Evolutionary conservation across 2,888 invertebrate genomes (phyloP).

Genomic region (Mesopsocus fuscifrons): DNA sequence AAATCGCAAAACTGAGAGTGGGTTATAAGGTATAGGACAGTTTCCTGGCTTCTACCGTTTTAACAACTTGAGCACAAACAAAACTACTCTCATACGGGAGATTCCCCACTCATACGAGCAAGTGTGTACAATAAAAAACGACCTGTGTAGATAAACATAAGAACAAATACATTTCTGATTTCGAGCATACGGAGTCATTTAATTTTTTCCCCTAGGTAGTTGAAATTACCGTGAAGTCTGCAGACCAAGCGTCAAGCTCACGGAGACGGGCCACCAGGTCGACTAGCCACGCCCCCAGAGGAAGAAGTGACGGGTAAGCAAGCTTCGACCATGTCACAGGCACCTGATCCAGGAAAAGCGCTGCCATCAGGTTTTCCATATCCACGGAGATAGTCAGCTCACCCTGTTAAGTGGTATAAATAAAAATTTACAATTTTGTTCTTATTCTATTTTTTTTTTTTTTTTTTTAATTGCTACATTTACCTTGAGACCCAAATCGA

Average conservation of each 20-base stretch:
- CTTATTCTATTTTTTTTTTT: not conserved
- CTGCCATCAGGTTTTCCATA: slow-evolving; percentile 74
- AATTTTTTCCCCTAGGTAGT: too few relatives aligned
- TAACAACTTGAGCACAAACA: too few relatives aligned
- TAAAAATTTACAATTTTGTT: slow-evolving; percentile 8
- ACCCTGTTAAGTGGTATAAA: slow-evolving; percentile 34
- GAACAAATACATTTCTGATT: too few relatives aligned
- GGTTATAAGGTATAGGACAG: too few relatives aligned
- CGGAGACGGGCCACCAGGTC: slow-evolving; percentile 62
- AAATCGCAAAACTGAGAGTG: too few relatives aligned
- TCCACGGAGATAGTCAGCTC: slow-evolving; percentile 81
- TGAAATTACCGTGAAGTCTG: slow-evolving; percentile 50
- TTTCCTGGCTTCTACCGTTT: too few relatives aligned
- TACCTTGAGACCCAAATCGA: slow-evolving; percentile 77
- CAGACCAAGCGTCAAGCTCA: slow-evolving; percentile 73
- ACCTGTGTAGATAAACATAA: too few relatives aligned
- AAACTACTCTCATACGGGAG: too few relatives aligned
- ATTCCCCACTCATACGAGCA: too few relatives aligned
- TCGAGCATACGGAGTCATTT: too few relatives aligned
- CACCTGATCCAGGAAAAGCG: slow-evolving; percentile 78
- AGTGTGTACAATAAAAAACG: too few relatives aligned
- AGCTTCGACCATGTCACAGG: slow-evolving; percentile 67
- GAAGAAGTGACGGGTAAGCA: slow-evolving; percentile 75
- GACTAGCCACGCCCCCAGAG: slow-evolving; percentile 69
- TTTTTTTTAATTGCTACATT: slow-evolving; percentile 7